A percentile compares a stretch with the other conserved stretches of the same genome.
These are phyloP conservation scores for Opisthograptis luteolata DNA, from an alignment of 2,888 invertebrate genomes.

Conservation along the genomic window DNA sequence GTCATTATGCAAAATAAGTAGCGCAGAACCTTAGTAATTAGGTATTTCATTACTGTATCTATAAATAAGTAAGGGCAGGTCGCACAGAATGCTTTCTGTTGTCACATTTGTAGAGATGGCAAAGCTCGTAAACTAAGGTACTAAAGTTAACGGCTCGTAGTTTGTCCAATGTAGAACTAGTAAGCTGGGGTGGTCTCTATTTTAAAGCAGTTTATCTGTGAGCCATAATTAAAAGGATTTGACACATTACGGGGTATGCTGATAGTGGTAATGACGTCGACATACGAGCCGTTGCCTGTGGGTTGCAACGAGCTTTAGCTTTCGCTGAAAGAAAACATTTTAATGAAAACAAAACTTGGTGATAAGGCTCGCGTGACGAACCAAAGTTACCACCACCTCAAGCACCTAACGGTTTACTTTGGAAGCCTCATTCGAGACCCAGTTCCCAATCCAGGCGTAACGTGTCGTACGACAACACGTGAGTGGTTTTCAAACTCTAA, in stretches of 20 bases:
- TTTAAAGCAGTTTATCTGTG: neutral
- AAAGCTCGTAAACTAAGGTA: constrained; percentile 13
- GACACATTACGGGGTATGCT: neutral
- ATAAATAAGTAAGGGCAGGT: neutral
- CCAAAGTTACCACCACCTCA: too few relatives aligned
- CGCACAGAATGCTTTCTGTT: constrained; percentile 8
- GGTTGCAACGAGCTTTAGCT: too few relatives aligned
- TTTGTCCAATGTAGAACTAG: constrained; percentile 11
- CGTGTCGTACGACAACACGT: too few relatives aligned
- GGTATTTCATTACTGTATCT: neutral
- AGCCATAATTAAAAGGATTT: neutral
- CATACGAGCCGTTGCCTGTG: too few relatives aligned
- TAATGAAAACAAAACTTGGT: too few relatives aligned
- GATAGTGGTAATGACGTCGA: too few relatives aligned
- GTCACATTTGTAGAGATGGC: constrained; percentile 6
- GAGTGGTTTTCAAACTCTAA: too few relatives aligned
- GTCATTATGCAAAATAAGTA: neutral
- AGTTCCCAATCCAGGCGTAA: too few relatives aligned
- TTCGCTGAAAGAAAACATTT: too few relatives aligned
- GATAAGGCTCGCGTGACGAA: too few relatives aligned
- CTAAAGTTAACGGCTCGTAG: constrained; percentile 18
- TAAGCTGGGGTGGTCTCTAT: constrained; percentile 21
- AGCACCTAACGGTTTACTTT: too few relatives aligned
- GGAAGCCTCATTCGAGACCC: too few relatives aligned
- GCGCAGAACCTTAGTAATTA: constrained; percentile 1